Evolutionary conservation across 2,113 vertebrate species (phyloP).

Genomic region (Telmatochromis brachygnathus): DNA sequence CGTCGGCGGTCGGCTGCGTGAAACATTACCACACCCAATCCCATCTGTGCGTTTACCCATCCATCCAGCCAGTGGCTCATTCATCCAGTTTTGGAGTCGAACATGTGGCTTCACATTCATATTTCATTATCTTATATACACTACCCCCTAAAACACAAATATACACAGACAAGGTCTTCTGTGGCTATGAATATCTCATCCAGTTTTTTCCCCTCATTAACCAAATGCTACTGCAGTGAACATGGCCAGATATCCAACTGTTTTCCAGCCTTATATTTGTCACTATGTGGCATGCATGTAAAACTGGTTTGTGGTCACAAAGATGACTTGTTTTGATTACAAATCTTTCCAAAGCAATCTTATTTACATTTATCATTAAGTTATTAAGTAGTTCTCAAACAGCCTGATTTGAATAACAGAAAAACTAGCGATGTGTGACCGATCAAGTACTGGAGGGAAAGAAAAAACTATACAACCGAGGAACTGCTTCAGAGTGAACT

Average conservation of each 20-base stretch:
- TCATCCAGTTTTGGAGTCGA: not conserved
- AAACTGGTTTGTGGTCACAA: not conserved
- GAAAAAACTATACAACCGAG: not conserved
- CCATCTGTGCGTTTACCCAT: not conserved
- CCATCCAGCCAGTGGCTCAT: not conserved
- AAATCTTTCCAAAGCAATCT: not conserved
- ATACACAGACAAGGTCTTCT: not conserved
- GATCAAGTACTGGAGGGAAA: not conserved
- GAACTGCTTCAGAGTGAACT: not conserved
- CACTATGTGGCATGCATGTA: conserved; percentile 32
- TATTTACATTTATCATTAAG: not conserved
- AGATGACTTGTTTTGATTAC: not conserved
- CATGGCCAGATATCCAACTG: not conserved
- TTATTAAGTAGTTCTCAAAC: not conserved
- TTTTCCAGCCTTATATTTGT: conserved; percentile 29
- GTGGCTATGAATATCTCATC: not conserved
- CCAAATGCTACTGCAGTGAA: not conserved
- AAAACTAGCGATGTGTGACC: not conserved
- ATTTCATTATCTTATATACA: not conserved
- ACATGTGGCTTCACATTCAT: not conserved
- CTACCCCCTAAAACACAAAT: not conserved
- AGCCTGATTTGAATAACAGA: not conserved
- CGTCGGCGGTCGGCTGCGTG: conserved; percentile 91
- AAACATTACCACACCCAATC: not conserved
- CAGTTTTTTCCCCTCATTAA: not conserved